phyloP scores from a whole-genome alignment of 2,113 vertebrate genomes.

The Tympanuchus pallidicinctus region DNA sequence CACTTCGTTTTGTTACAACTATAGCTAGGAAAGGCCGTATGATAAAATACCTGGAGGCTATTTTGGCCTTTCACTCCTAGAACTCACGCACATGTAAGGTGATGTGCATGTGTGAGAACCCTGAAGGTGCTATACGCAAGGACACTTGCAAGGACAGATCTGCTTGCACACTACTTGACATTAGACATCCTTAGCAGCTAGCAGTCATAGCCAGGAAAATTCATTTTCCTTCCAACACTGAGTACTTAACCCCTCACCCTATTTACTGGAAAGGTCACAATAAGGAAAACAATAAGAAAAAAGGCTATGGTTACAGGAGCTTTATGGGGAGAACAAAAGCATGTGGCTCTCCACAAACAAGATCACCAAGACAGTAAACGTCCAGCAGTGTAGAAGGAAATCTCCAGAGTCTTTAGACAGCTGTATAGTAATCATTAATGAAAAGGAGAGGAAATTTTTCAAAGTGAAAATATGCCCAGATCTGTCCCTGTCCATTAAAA shows the following conservation, averaged over 20 bases:
- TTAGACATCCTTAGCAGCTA: background rate
- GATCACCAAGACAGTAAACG: conserved; percentile 27
- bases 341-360: background rate
- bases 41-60: background rate
- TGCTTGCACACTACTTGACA: background rate
- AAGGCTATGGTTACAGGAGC: background rate
- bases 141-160: background rate
- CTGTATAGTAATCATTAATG: conserved; percentile 50
- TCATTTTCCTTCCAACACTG: background rate
- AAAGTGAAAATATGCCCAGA: conserved; percentile 56
- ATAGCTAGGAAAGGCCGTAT: background rate
- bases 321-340: background rate
- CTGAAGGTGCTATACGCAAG: background rate
- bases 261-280: background rate
- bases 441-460: conserved; percentile 58
- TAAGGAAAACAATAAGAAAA: background rate
- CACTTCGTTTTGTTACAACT: background rate
- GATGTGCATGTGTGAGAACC: background rate
- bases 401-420: conserved; percentile 4
- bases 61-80: background rate
- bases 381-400: background rate
- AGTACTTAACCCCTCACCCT: background rate
- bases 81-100: background rate
- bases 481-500: conserved; percentile 34
- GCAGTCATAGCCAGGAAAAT: background rate